Evolutionary conservation across 2,113 vertebrate species (phyloP), one percentile per base, ranked within the genome.

Genomic region (Mormyrus lacerda): DNA sequence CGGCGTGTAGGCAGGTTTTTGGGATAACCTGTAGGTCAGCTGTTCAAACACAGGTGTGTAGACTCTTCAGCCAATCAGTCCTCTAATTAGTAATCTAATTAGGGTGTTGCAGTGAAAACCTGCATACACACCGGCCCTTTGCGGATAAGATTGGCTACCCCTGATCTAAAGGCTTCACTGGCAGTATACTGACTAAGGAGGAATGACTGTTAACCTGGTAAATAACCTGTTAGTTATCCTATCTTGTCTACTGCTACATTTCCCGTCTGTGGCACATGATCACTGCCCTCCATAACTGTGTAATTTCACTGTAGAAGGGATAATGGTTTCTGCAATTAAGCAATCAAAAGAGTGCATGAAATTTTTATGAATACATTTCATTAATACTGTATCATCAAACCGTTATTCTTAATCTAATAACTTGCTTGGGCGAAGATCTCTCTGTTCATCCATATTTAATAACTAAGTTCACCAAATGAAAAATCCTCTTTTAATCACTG

Each of bases 401-500:
- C n/a, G 44, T 85, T 50, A 27, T 48, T 50, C 21, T 85, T 85
- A 85, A 85, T 50, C 47, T 85, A 48, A 85, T 85, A 47, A 85
- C n/a, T 85, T 85, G 42, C 82, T 85, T 85, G 35, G 44, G 83
- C 50, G 83, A 85, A 50, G 44, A 79, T 79, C 73, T 42, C 73
- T 85, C 21, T 48, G 24, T 85, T 85, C 45, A 85, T 85, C 83
- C 47, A 85, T 47, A 85, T 85, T 85, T 79, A 85, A 85, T 27
- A 47, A 50, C 42, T n/a, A 48, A 85, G 50, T 27, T 85, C 44
- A 50, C 44, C 83, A 48, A 50, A 44, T 85, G 47, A 50, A 85
- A 85, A 85, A 85, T 85, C 83, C 47, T 47, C 44, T 85, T 85
- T 85, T 85, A 85, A 85, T 85, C 83, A 85, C n/a, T 24, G 47